Evolutionary conservation across 2,797 vertebrate genomes (phyloP), one percentile per base, ranked within the genome.

Genomic region (Scolopax rusticola): DNA sequence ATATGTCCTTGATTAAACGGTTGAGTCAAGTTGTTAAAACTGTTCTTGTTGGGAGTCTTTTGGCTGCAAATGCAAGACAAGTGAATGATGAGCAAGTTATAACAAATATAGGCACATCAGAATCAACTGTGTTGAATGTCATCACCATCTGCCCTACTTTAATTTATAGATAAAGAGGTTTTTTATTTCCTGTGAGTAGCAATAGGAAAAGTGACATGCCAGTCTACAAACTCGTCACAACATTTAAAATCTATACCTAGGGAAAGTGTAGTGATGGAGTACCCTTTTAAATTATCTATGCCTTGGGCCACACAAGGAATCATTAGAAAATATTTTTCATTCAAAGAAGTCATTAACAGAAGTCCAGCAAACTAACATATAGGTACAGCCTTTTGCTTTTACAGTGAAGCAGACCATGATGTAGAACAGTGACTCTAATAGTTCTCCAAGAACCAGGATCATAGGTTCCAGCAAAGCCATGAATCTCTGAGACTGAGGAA

Each of bases 381-480:
- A 23, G 6, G 8, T 32, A 36, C 5, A 67, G 12, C 13, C 5
- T 84, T 74, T 54, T 83, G 17, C 7, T 43, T 79, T 75, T 76
- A 76, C 45, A 70, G 9, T 30, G 21, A 80, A 60, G 7, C 7
- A 83, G 75, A 61, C 63, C 38, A 57, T 36, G 17, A 54, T 23
- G 25, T 73, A 59, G 33, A 89, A 70, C 1, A 2, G 9, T 48
- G 18, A 69, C 8, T 45, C 24, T 30, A 8, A 12, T 38, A 48
- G 45, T 80, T n/a, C 18, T 64, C 27, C 16, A 54, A 40, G 21
- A 9, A 38, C 2, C 1, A 87, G 14, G 17, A 74, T 70, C 25
- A 60, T 8, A 33, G 6, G 6, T 51, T 82, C 25, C 15, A 70
- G 12, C 20, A 61, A 51, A 40, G 0, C 6, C 1, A 0, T 12